These are phyloP conservation scores for Caenorhabditis imperialis DNA, from an alignment of 2,888 invertebrate species.

Conservation along the genomic window DNA sequence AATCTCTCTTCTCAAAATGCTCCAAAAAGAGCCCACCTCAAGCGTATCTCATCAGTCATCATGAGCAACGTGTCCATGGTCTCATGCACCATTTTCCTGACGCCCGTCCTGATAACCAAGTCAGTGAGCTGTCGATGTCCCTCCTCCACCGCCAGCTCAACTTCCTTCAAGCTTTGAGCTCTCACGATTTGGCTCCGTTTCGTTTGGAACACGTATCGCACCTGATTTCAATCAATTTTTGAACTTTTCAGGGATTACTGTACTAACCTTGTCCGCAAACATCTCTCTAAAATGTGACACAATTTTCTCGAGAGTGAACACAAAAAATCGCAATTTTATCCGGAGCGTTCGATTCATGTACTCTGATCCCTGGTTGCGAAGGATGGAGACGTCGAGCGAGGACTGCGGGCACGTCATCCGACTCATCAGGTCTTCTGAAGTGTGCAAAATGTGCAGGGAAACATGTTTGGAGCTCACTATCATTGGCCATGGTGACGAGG, in stretches of 20 bases:
- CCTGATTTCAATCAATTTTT: constrained; percentile 13
- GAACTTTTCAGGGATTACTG: not conserved
- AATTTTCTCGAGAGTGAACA: constrained; percentile 45
- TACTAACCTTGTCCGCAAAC: constrained; percentile 42
- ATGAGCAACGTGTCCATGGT: constrained; percentile 54
- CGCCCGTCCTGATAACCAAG: constrained; percentile 33
- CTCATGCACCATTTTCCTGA: constrained; percentile 56
- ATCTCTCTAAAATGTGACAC: constrained; percentile 51
- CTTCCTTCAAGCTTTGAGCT: constrained; percentile 32
- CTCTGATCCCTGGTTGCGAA: constrained; percentile 6
- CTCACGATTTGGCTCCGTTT: constrained; percentile 27
- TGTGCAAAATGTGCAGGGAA: no score
- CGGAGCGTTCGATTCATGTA: constrained; percentile 41
- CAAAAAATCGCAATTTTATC: constrained; percentile 46
- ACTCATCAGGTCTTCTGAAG: constrained; percentile 35
- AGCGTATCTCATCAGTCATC: constrained; percentile 57
- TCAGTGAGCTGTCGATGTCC: constrained; percentile 29
- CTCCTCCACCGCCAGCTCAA: constrained; percentile 29
- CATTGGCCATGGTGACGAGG: constrained; percentile 51
- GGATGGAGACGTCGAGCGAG: constrained; percentile 21
- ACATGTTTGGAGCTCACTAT: constrained; percentile 34
- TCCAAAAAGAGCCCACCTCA: constrained; percentile 29
- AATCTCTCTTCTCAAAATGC: not conserved
- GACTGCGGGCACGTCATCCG: constrained; percentile 47
- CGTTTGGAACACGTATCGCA: constrained; percentile 35